phyloP scores from a whole-genome alignment of 2,888 invertebrate genomes.

The Scrobipalpa atriplicella region DNA sequence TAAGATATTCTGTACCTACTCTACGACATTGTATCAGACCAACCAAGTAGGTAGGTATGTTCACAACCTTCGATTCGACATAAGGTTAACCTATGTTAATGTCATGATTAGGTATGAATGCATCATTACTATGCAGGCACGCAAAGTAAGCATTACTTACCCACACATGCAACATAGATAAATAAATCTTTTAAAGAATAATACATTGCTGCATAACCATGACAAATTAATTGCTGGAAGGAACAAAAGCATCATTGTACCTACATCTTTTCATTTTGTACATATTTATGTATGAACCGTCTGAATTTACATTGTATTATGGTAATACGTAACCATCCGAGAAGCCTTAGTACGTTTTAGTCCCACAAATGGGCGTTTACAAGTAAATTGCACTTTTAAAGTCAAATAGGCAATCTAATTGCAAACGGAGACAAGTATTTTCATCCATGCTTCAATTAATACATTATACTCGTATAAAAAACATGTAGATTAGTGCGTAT shows the following conservation, averaged over 20 bases:
- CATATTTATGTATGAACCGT: background rate
- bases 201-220: background rate
- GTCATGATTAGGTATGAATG: constrained; percentile 1
- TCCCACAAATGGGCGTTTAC: constrained; percentile 14
- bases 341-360: constrained; percentile 6
- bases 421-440: constrained; percentile 2
- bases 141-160: background rate
- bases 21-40: background rate
- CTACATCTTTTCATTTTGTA: background rate
- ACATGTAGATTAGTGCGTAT: background rate
- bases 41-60: too few species aligned
- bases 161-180: background rate
- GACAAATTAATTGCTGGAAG: background rate
- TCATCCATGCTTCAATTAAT: constrained; percentile 16
- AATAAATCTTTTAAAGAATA: background rate
- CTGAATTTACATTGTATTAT: constrained; percentile 18
- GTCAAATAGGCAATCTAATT: constrained; percentile 18
- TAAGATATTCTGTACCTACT: too few species aligned
- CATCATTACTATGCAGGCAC: background rate
- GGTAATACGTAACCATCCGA: background rate
- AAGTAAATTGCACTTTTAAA: constrained; percentile 18
- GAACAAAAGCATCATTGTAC: background rate
- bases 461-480: constrained; percentile 9
- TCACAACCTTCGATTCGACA: background rate
- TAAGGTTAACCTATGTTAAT: constrained; percentile 27